These are phyloP conservation scores for Microtus richardsoni DNA, from an alignment of 2,113 vertebrate species.

Conservation along the genomic window DNA sequence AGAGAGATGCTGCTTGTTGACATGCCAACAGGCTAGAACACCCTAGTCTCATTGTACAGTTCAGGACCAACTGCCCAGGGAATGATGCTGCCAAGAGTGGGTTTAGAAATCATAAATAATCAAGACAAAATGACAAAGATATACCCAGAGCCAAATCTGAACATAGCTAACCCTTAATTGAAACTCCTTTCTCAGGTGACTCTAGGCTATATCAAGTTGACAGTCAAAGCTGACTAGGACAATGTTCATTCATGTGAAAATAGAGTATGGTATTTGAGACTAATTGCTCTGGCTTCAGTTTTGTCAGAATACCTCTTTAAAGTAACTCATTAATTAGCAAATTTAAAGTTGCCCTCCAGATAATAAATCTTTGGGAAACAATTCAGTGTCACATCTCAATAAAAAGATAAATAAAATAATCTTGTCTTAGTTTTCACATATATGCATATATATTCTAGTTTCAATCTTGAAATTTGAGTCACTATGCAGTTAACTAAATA, in stretches of 20 bases:
- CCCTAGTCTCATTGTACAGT: neutral
- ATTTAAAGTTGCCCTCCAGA: neutral
- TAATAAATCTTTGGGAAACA: neutral
- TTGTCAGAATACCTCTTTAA: neutral
- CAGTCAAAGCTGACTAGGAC: neutral
- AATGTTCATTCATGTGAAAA: neutral
- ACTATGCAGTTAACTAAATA: neutral
- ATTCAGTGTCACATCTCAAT: neutral
- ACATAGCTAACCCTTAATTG: neutral
- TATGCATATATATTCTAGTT: neutral
- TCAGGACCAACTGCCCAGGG: neutral
- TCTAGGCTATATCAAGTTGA: neutral
- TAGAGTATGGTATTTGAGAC: neutral
- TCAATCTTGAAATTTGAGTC: neutral
- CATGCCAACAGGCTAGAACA: neutral
- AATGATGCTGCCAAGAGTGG: neutral
- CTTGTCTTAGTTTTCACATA: neutral
- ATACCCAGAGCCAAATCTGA: neutral
- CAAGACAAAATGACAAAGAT: neutral
- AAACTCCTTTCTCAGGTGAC: neutral
- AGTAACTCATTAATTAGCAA: neutral
- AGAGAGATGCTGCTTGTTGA: neutral
- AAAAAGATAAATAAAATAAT: slow-evolving; percentile 34
- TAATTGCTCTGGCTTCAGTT: neutral
- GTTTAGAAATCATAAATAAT: neutral